Evolutionary conservation across 2,888 invertebrate genomes (phyloP).

Genomic region (Bhutanitis thaidina): DNA sequence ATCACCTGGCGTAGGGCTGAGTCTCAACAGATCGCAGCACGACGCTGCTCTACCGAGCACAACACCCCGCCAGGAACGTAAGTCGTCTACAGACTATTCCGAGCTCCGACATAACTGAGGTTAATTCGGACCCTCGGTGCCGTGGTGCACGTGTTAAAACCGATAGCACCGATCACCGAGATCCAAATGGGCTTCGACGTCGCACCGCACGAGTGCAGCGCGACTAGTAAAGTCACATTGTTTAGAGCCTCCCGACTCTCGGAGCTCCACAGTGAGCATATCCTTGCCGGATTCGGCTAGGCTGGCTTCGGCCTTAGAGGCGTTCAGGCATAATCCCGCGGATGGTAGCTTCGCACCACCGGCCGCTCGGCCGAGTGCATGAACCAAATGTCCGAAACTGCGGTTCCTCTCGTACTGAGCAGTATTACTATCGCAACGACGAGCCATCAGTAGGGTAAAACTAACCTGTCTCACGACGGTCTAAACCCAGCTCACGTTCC

Average conservation of each 20-base stretch:
- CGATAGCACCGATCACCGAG: slow-evolving; percentile 6
- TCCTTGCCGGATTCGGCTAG: slow-evolving; percentile 72
- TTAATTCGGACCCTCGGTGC: slow-evolving; percentile 36
- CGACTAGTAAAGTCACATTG: slow-evolving; percentile 55
- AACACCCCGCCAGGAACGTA: slow-evolving; percentile 81
- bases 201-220: slow-evolving; percentile 31
- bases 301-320: slow-evolving; percentile 80
- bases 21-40: slow-evolving; percentile 82
- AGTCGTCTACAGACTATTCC: slow-evolving; percentile 82
- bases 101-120: slow-evolving; percentile 69
- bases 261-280: slow-evolving; percentile 42
- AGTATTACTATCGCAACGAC: slow-evolving; percentile 79
- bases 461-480: slow-evolving; percentile 83
- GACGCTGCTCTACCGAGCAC: slow-evolving; percentile 80
- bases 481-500: slow-evolving; percentile 56
- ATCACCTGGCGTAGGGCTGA: slow-evolving; percentile 69
- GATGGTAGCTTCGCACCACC: slow-evolving; percentile 82
- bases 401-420: slow-evolving; percentile 79
- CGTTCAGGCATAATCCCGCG: slow-evolving; percentile 79
- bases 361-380: slow-evolving; percentile 71
- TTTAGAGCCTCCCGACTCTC: slow-evolving; percentile 67
- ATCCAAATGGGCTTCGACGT: neutral
- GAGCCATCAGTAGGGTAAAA: slow-evolving; percentile 79
- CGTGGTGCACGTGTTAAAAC: slow-evolving; percentile 31
- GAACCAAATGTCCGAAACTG: slow-evolving; percentile 77